Conservation (phyloP, 2,888 invertebrate species). For the Melanostoma scalare region DNA sequence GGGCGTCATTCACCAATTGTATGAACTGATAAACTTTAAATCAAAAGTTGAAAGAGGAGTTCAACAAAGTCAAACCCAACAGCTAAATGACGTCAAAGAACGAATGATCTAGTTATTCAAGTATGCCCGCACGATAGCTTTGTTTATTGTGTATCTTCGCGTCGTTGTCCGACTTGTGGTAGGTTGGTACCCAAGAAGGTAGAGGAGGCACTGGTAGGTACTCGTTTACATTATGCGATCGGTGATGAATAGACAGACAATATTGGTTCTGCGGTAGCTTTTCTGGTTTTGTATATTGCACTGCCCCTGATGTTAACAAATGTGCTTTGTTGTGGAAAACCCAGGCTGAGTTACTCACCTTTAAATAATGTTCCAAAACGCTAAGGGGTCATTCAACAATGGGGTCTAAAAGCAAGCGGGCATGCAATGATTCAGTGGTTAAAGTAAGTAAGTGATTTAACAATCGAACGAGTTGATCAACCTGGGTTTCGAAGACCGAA, state of each 20-base stretch:
- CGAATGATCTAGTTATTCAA: conserved; percentile 61
- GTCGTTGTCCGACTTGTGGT: not conserved
- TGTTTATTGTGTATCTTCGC: conserved; percentile 43
- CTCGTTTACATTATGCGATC: conserved; percentile 5
- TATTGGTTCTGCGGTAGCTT: not conserved
- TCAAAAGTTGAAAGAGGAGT: too few species aligned
- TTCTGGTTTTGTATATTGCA: conserved; percentile 2
- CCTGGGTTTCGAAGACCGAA: too few species aligned
- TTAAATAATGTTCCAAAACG: conserved; percentile 27
- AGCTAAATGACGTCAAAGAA: conserved; percentile 11
- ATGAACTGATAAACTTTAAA: too few species aligned
- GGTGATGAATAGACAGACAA: not conserved
- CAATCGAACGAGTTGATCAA: too few species aligned
- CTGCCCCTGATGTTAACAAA: not conserved
- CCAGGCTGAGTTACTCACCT: conserved; percentile 42
- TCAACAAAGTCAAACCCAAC: not conserved
- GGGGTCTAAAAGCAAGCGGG: too few species aligned
- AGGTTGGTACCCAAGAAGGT: too few species aligned
- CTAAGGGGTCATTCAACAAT: too few species aligned
- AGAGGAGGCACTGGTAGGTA: too few species aligned
- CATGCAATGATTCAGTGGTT: too few species aligned
- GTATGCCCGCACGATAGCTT: conserved; percentile 48
- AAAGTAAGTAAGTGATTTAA: too few species aligned
- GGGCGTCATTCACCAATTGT: too few species aligned
- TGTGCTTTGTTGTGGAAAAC: conserved; percentile 27